Evolutionary conservation across 2,797 vertebrate genomes (phyloP), one percentile per base, ranked within the genome.

Genomic region (Nannoperca obscura): DNA sequence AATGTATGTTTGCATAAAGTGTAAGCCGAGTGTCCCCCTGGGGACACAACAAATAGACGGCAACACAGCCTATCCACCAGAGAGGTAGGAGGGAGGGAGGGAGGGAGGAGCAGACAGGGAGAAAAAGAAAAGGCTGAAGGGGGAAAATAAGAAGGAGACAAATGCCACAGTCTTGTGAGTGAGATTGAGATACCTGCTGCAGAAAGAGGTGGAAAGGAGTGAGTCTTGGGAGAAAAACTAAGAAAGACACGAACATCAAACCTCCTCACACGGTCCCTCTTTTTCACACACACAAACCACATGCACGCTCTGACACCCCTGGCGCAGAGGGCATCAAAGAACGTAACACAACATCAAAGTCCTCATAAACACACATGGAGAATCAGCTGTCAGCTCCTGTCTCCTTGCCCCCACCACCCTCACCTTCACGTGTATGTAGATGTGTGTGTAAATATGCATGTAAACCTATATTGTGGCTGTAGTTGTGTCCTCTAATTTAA

Each of bases 321-420:
- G 80, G 65, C 30, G n/a, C 72, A 63, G 73, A 86, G 81, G 80
- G 74, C 83, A 85, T 89, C 76, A 85, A 86, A 89, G 88, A 84
- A 80, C 52, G 62, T 70, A 84, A 89, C 86, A 88, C 80, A 86
- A 91, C 89, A 90, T 91, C 92, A 93, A 94, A 93, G 89, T 55
- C 60, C 47, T 76, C 55, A 71, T 69, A 83, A 88, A 85, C 83
- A 88, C 73, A 89, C 83, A 75, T 67, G 68, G 69, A 88, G 71
- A 88, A 83, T 89, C 86, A 89, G 76, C 76, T 88, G 89, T 88
- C 90, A 87, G 81, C 64, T 50, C 72, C 66, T 4, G 55, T 80
- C 58, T 71, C 80, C 60, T 57, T 66, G 71, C 67, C 44, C 36
- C 52, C 68, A 20, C 34, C 57, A 8, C 60, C 64, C 19, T 53